Percentiles rank a stretch among this genome's conserved stretches.
phyloP scores from a whole-genome alignment of 2,113 vertebrate species.

The Zosterops hypoxanthus region DNA sequence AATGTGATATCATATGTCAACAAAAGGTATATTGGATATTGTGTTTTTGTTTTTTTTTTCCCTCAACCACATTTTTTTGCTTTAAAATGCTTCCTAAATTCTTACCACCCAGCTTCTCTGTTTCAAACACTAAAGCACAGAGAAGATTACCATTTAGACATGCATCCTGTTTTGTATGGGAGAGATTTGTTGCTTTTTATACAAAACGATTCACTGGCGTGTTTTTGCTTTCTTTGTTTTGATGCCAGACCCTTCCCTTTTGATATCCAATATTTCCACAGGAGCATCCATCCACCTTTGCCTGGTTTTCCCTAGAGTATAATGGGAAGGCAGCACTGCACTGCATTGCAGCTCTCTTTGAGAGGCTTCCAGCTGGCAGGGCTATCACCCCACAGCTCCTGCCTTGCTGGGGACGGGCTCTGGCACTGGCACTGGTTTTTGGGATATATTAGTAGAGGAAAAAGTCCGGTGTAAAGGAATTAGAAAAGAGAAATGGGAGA shows the following conservation, averaged over 20 bases:
- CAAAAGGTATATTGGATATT: not conserved
- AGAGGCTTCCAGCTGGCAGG: not conserved
- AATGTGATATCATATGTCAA: not conserved
- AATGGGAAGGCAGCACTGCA: not conserved
- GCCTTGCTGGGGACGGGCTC: not conserved
- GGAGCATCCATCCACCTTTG: not conserved
- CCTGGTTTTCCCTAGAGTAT: not conserved
- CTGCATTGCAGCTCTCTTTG: not conserved
- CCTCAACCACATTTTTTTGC: not conserved
- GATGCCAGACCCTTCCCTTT: not conserved
- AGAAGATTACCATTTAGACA: not conserved
- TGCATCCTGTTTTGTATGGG: not conserved
- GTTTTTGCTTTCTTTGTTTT: not conserved
- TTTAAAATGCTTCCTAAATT: not conserved
- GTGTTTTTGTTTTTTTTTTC: not conserved
- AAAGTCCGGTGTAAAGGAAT: not conserved
- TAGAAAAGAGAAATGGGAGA: not conserved
- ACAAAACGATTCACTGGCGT: not conserved
- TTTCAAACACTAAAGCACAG: not conserved
- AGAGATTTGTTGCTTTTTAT: not conserved
- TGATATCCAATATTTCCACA: not conserved
- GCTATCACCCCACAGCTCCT: not conserved
- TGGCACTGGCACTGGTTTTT: not conserved
- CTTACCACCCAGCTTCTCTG: not conserved
- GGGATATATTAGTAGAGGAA: not conserved